These are phyloP conservation scores for Centruroides sculpturatus DNA, from an alignment of 1,140 invertebrate species.

Conservation along the genomic window DNA sequence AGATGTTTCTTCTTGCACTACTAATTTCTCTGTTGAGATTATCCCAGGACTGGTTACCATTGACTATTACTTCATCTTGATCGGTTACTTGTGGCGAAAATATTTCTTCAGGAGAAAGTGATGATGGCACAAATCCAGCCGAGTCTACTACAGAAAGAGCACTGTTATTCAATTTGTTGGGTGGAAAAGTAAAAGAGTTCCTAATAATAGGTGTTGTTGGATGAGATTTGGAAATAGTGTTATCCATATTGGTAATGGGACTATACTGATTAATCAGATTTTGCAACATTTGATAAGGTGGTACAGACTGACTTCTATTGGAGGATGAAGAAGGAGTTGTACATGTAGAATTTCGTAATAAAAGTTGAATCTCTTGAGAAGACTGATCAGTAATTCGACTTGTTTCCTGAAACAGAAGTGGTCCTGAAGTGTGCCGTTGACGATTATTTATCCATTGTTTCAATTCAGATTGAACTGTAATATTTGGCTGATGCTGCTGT, in stretches of 20 bases:
- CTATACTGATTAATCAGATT: neutral
- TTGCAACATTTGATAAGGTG: constrained; percentile 44
- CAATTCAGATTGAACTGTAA: neutral
- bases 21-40: constrained; percentile 4
- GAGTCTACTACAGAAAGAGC: too few relatives aligned
- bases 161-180: too few relatives aligned
- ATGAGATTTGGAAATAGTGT: constrained; percentile 13
- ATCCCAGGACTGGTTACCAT: neutral
- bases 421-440: constrained; percentile 10
- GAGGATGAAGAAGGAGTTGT: constrained; percentile 16
- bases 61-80: constrained; percentile 1
- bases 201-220: constrained; percentile 14
- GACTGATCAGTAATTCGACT: neutral
- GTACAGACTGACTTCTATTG: constrained; percentile 56
- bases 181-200: constrained; percentile 6
- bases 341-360: constrained; percentile 3
- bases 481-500: neutral
- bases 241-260: neutral
- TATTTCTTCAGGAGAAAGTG: neutral
- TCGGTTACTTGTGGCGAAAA: neutral
- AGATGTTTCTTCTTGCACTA: constrained; percentile 6
- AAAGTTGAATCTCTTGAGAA: constrained; percentile 12
- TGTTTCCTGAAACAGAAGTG: constrained; percentile 6
- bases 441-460: constrained; percentile 3
- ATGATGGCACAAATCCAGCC: too few relatives aligned